These are phyloP conservation scores for Busseola fusca DNA, from an alignment of 2,888 invertebrate genomes.

Conservation along the genomic window DNA sequence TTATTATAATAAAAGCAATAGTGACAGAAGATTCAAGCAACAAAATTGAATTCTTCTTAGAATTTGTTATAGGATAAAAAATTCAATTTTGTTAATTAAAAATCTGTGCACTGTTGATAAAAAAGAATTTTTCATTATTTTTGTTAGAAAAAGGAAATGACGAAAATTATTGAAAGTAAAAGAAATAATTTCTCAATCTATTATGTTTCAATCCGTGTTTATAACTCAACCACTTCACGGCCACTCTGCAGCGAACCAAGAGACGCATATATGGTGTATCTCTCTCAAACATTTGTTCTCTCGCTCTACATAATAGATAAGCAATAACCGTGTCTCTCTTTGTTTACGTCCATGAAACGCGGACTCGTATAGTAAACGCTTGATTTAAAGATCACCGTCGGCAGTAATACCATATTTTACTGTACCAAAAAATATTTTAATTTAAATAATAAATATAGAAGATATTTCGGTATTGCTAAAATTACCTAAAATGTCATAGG, in stretches of 20 bases:
- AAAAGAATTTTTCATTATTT: not conserved
- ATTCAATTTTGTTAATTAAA: not conserved
- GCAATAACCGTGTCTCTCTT: conserved; percentile 80
- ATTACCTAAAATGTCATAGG: conserved; percentile 10
- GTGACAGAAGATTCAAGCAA: not conserved
- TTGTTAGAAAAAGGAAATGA: conserved; percentile 10
- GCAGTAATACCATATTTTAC: conserved; percentile 8
- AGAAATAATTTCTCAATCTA: conserved; percentile 55
- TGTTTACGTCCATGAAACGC: conserved; percentile 84
- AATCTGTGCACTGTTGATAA: not conserved
- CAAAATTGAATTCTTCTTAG: no score
- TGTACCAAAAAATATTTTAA: not conserved
- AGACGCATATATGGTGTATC: conserved; percentile 69
- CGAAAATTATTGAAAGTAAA: conserved; percentile 22
- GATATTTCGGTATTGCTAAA: conserved; percentile 3
- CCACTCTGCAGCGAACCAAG: conserved; percentile 61
- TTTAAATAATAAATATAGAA: not conserved
- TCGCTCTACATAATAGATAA: conserved; percentile 75
- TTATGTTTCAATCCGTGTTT: conserved; percentile 53
- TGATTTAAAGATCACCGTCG: conserved; percentile 64
- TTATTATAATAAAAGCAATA: not conserved
- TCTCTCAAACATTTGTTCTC: conserved; percentile 68
- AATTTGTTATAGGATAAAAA: no score
- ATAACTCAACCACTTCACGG: conserved; percentile 63
- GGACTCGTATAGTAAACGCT: conserved; percentile 75